A percentile compares a stretch with the other conserved stretches of the same genome.
Evolutionary conservation across 2,113 vertebrate species (phyloP).

Genomic region (Oplegnathus fasciatus): DNA sequence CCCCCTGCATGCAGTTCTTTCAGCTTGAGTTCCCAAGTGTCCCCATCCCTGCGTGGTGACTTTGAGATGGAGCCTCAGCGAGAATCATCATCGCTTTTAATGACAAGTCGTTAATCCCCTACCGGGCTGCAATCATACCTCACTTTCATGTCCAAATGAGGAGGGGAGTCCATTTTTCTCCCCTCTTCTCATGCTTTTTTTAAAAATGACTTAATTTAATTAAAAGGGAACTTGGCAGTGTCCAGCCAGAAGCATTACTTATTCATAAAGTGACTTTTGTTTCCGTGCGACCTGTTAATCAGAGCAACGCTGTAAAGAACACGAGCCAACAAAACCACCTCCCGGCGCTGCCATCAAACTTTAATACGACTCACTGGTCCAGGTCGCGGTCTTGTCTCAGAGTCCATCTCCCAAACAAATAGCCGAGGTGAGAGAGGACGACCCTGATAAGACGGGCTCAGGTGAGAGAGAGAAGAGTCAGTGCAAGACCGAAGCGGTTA

Average conservation of each 20-base stretch:
- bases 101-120: slow-evolving; percentile 65
- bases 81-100: slow-evolving; percentile 70
- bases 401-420: slow-evolving; percentile 58
- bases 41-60: slow-evolving; percentile 42
- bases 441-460: slow-evolving; percentile 26
- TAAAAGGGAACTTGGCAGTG: slow-evolving; percentile 80
- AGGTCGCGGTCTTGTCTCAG: neutral
- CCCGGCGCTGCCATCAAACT: slow-evolving; percentile 41
- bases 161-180: slow-evolving; percentile 39
- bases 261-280: slow-evolving; percentile 80
- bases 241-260: slow-evolving; percentile 64
- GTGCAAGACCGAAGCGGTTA: slow-evolving; percentile 25
- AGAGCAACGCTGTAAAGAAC: slow-evolving; percentile 51
- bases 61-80: slow-evolving; percentile 53
- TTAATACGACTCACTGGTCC: slow-evolving; percentile 42
- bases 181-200: slow-evolving; percentile 33
- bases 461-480: slow-evolving; percentile 37
- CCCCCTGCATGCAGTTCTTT: slow-evolving; percentile 19
- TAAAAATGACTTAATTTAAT: slow-evolving; percentile 79
- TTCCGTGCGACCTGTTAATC: slow-evolving; percentile 72
- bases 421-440: slow-evolving; percentile 22
- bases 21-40: slow-evolving; percentile 24
- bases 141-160: slow-evolving; percentile 68
- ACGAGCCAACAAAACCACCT: slow-evolving; percentile 43
- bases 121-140: slow-evolving; percentile 58